These are phyloP conservation scores for Brachionus koreanus DNA, from an alignment of 1,140 invertebrate species.

Conservation along the genomic window DNA sequence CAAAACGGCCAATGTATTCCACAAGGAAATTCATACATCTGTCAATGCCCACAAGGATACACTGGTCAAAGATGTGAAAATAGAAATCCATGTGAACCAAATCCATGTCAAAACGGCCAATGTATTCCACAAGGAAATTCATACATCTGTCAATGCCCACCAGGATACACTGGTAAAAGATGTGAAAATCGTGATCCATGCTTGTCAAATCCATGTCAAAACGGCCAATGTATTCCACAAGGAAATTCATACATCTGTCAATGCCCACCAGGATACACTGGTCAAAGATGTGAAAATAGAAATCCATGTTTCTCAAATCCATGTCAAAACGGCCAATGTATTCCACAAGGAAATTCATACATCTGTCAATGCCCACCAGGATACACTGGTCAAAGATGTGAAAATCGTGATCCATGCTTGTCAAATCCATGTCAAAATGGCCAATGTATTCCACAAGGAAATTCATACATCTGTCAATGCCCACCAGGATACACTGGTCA, in stretches of 20 bases:
- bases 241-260: conserved; percentile 14
- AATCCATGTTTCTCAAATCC: neutral
- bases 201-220: neutral
- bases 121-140: conserved; percentile 40
- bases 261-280: conserved; percentile 42
- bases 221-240: conserved; percentile 38
- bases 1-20: conserved; percentile 42
- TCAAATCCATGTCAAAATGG: neutral
- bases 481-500: conserved; percentile 36
- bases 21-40: conserved; percentile 61
- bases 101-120: conserved; percentile 47
- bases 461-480: conserved; percentile 40
- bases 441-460: conserved; percentile 27
- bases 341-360: neutral
- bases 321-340: conserved; percentile 41
- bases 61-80: conserved; percentile 43
- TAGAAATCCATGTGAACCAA: conserved; percentile 1
- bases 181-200: conserved; percentile 41
- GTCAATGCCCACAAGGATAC: conserved; percentile 39
- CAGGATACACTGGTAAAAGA: conserved; percentile 34
- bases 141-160: conserved; percentile 40
- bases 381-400: conserved; percentile 42
- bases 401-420: neutral
- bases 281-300: conserved; percentile 39
- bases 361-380: conserved; percentile 43